A percentile compares a stretch with the other conserved stretches of the same genome.
Evolutionary conservation across 2,888 invertebrate species (phyloP).

Genomic region (Drosophila austrosaltans): DNA sequence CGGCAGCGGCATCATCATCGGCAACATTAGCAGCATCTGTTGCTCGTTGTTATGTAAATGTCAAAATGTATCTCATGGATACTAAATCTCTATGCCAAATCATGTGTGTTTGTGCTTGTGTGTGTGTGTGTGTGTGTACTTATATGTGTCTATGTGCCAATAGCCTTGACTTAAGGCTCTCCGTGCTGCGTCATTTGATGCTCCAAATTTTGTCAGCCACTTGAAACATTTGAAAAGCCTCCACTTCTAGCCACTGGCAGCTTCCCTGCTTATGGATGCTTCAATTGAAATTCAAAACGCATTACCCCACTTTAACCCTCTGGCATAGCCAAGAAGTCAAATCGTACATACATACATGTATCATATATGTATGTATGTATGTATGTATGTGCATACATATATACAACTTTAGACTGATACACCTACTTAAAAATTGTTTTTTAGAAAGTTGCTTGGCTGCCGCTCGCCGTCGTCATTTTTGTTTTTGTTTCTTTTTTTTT

Average conservation of each 20-base stretch:
- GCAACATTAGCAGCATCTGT: constrained; percentile 60
- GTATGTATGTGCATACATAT: constrained; percentile 7
- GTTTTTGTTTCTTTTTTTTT: constrained; percentile 8
- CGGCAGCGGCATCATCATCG: neutral
- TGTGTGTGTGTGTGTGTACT: constrained; percentile 26
- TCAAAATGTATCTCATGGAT: constrained; percentile 65
- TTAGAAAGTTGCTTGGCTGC: constrained; percentile 78
- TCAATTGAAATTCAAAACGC: constrained; percentile 70
- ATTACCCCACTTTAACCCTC: constrained; percentile 59
- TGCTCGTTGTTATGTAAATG: constrained; percentile 72
- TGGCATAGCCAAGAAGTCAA: constrained; percentile 12
- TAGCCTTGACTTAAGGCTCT: constrained; percentile 63
- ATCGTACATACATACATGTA: constrained; percentile 8
- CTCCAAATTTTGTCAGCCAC: constrained; percentile 61
- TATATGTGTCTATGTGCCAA: constrained; percentile 38
- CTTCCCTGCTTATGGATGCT: constrained; percentile 35
- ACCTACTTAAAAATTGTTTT: constrained; percentile 68
- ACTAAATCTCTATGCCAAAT: constrained; percentile 48
- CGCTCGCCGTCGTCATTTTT: constrained; percentile 52
- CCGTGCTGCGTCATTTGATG: constrained; percentile 68
- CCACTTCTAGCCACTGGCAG: constrained; percentile 29
- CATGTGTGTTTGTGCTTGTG: neutral
- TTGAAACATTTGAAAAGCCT: constrained; percentile 54
- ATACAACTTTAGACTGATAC: constrained; percentile 52
- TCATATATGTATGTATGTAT: neutral